Base-by-base conservation (phyloP, 2,797 vertebrate genomes). In the Lateolabrax maculatus region DNA sequence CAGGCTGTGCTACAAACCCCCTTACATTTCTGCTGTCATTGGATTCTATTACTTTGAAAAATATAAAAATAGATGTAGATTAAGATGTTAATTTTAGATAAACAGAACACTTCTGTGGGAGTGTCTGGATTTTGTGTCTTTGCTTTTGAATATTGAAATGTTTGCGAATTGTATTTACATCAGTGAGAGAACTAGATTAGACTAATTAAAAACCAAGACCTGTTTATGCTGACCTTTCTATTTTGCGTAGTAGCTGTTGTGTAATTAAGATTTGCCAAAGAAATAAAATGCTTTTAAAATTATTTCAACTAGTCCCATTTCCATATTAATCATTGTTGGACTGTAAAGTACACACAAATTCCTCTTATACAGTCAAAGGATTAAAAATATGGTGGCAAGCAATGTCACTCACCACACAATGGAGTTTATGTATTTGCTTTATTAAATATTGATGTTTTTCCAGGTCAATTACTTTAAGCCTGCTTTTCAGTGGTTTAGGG, bases 31-130 rank as follows among this genome's bases (percentile, higher is more conserved):
- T 64, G 56, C 64, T 77, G 49, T 77, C 63, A 61, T 27, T 12
- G 13, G 44, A 41, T 71, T 34, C 23, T 46, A 58, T 71, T 52
- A 77, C n/a, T 57, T 58, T 73, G n/a, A 55, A 68, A n/a, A 48
- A 39, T 74, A 9, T 64, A 31, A 64, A 75, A 69, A 70, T 44
- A 63, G 70, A 70, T 34, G 21, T 9, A 60, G 52, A 73, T 39
- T 31, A 8, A 69, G 49, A n/a, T 75, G 27, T 56, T 77, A 21
- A 16, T 37, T 78, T 75, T 41, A 64, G 23, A 66, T 51, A 44
- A 49, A 19, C 9, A 58, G 16, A 61, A 66, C 18, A 12, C 31
- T 46, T 58, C 51, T 34, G 27, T 64, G 31, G 19, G 9, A 51
- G 13, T 52, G 41, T 48, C 12, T 77, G 52, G 2, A 44, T 80